Conservation (phyloP, 1,140 invertebrate genomes). For the Dysdera silvatica region DNA sequence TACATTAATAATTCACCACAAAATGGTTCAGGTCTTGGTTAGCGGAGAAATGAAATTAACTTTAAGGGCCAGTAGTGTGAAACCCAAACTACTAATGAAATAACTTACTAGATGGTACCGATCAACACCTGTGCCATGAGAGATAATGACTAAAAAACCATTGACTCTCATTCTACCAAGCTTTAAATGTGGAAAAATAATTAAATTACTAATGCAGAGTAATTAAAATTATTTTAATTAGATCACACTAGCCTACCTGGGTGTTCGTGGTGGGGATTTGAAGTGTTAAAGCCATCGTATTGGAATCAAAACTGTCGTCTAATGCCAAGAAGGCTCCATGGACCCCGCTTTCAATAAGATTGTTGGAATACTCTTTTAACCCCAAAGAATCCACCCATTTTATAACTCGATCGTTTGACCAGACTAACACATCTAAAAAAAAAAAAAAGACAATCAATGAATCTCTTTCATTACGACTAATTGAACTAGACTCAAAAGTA, state of each 20-base stretch:
- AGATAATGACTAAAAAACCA: no score
- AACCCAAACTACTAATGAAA: no score
- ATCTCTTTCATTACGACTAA: neutral
- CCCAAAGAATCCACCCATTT: constrained; percentile 90
- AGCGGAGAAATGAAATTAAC: no score
- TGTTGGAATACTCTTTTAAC: constrained; percentile 93
- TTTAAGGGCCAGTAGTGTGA: no score
- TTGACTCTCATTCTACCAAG: no score
- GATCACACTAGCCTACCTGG: constrained; percentile 13
- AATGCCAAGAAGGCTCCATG: constrained; percentile 94
- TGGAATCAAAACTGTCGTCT: constrained; percentile 94
- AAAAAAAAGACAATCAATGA: neutral
- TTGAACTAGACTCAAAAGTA: no score
- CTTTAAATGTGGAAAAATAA: no score
- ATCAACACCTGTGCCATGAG: no score
- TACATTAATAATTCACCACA: no score
- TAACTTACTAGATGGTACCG: no score
- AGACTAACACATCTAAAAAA: constrained; percentile 81
- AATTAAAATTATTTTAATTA: neutral
- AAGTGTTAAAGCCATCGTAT: constrained; percentile 87
- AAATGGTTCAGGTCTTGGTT: no score
- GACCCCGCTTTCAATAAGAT: constrained; percentile 93
- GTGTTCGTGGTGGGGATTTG: constrained; percentile 97
- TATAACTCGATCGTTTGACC: constrained; percentile 97
- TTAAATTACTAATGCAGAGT: neutral